Percentiles rank a stretch among this genome's conserved stretches.
phyloP scores from a whole-genome alignment of 1,140 invertebrate species.

The Trachymyrmex cornetzi region DNA sequence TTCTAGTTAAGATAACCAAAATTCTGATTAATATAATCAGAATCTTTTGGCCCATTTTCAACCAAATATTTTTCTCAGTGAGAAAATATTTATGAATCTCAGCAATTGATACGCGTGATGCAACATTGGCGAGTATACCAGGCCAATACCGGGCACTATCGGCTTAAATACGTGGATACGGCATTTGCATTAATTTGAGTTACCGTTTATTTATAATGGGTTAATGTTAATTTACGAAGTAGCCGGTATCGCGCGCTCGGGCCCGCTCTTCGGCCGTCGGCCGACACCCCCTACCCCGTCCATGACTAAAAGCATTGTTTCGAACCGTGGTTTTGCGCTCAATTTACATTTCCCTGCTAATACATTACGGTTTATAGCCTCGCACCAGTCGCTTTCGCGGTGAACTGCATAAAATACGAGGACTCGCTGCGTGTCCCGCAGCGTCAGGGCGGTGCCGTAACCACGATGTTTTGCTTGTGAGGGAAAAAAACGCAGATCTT shows the following conservation, averaged over 20 bases:
- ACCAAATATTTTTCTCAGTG: too few relatives aligned
- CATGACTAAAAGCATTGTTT: conserved; percentile 83
- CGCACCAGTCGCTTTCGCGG: conserved; percentile 76
- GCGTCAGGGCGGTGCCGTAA: conserved; percentile 64
- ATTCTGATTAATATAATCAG: too few relatives aligned
- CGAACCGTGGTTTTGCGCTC: conserved; percentile 82
- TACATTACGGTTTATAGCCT: conserved; percentile 82
- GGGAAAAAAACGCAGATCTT: conserved; percentile 74
- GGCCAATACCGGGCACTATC: conserved; percentile 67
- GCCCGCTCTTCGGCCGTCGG: conserved; percentile 47
- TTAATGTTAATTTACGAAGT: conserved; percentile 84
- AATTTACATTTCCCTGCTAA: conserved; percentile 83
- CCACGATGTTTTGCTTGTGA: conserved; percentile 70
- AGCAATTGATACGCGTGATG: neutral
- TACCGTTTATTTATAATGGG: conserved; percentile 82
- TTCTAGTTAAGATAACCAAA: too few relatives aligned
- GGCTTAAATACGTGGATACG: conserved; percentile 75
- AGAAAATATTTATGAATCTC: neutral
- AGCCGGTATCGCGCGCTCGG: conserved; percentile 63
- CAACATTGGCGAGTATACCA: neutral
- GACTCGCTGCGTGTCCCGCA: conserved; percentile 71
- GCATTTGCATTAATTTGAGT: conserved; percentile 83
- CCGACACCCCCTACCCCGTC: conserved; percentile 48
- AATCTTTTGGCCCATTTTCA: too few relatives aligned
- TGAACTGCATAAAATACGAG: conserved; percentile 81